Conservation (phyloP, 2,113 vertebrate species). For the Festucalex cinctus region DNA sequence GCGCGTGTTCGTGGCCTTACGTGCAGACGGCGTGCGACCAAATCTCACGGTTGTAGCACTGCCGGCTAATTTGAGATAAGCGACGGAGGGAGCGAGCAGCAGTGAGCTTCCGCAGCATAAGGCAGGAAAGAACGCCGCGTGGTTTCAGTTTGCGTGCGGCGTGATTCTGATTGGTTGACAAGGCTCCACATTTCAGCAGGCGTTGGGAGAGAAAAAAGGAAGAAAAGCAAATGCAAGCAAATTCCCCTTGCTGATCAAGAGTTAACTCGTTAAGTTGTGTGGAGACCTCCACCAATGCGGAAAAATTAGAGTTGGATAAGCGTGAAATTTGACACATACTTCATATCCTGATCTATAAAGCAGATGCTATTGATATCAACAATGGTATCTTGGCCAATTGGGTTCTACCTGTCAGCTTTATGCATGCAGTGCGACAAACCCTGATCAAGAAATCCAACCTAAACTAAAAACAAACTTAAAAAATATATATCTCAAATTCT, state of each 20-base stretch:
- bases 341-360: too few species aligned
- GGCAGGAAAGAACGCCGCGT: neutral
- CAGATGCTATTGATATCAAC: too few species aligned
- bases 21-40: conserved; percentile 36
- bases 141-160: neutral
- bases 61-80: conserved; percentile 47
- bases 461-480: too few species aligned
- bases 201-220: neutral
- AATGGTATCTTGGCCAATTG: too few species aligned
- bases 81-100: conserved; percentile 38
- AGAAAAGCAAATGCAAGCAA: neutral
- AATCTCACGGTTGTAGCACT: conserved; percentile 21
- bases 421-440: too few species aligned
- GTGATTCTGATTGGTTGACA: conserved; percentile 3
- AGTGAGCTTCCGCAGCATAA: conserved; percentile 2
- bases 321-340: neutral
- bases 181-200: neutral
- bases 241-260: neutral
- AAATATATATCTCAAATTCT: too few species aligned
- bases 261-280: neutral
- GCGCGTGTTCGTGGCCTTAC: conserved; percentile 14
- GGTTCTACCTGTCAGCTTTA: too few species aligned
- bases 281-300: neutral
- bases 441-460: too few species aligned
- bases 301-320: neutral